These are phyloP conservation scores for Monopis laevigella DNA, from an alignment of 2,888 invertebrate genomes.

Conservation along the genomic window DNA sequence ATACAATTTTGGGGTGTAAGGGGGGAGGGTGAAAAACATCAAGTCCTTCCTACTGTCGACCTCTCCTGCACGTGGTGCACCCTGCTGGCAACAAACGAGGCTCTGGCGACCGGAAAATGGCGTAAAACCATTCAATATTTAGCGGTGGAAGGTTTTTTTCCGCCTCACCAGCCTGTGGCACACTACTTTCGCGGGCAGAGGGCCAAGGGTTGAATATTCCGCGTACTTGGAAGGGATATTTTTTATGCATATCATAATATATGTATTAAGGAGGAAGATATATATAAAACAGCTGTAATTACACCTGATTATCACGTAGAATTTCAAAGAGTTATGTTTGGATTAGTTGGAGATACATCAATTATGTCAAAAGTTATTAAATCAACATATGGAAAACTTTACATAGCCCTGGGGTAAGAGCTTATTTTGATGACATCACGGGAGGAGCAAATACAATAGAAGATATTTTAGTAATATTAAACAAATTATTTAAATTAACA, in stretches of 20 bases:
- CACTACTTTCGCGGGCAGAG: no score
- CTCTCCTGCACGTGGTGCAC: no score
- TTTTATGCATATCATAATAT: slow-evolving; percentile 12
- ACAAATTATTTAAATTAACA: slow-evolving; percentile 12
- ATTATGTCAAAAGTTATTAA: slow-evolving; percentile 14
- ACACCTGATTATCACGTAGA: slow-evolving; percentile 13
- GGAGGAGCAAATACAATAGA: slow-evolving; percentile 10
- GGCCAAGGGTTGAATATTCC: no score
- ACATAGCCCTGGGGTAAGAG: slow-evolving; percentile 6
- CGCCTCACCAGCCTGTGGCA: no score
- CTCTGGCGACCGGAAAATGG: no score
- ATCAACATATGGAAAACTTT: slow-evolving; percentile 10
- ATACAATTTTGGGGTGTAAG: no score
- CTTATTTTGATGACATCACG: slow-evolving; percentile 14
- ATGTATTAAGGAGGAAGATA: slow-evolving; percentile 9
- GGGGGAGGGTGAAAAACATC: no score
- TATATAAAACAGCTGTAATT: slow-evolving; percentile 11
- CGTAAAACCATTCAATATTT: no score
- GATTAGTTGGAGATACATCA: slow-evolving; percentile 12
- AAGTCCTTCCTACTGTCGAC: no score
- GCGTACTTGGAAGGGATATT: slow-evolving; percentile 10
- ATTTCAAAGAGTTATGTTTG: slow-evolving; percentile 12
- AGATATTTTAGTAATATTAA: not conserved
- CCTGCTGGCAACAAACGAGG: no score
- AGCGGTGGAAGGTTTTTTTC: no score